Evolutionary conservation across 2,113 vertebrate species (phyloP), one percentile per base, ranked within the genome.

Genomic region (Pavo muticus): DNA sequence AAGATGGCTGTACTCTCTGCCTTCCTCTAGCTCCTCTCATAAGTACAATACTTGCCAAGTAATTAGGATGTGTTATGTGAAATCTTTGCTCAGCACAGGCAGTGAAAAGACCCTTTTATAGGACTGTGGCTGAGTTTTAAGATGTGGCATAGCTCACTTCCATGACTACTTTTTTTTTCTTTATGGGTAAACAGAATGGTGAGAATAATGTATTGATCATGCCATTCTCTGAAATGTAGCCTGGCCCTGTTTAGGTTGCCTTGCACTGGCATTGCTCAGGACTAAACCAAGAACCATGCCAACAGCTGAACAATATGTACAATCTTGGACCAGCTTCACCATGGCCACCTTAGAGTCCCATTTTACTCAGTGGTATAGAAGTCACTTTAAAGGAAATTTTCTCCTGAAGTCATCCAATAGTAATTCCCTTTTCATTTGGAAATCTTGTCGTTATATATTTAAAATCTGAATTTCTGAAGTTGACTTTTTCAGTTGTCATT

Each of bases 61-160:
- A 63, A 23, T 7, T 67, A 14, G 11, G 6, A 8, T 69, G 39
- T 48, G 32, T 88, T 83, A 29, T 48, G 20, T 86, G 27, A 93
- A 45, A 35, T 80, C 18, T 70, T 91, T 70, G 3, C 13, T 80
- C 65, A 47, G 8, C 15, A 11, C 20, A 40, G 23, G 9, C 8
- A 21, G 13, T 30, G 14, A 83, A 30, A 83, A 80, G 14, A 57
- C 25, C 9, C 10, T 40, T 32, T 67, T 50, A 6, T 23, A 35
- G 4, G 40, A 29, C 54, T 61, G 14, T 24, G 18, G 29, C 45
- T 52, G 4, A 63, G 14, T 54, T 16, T 60, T 54, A 9, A 48
- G 39, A 11, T 2, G 1, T 52, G 5, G 3, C 0, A 0, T 59
- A 75, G 21, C 8, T 83, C 13, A 44, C 30, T 40, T 79, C 47